Conservation (phyloP, 1,140 invertebrate genomes). For the Drosophila carrolli region DNA sequence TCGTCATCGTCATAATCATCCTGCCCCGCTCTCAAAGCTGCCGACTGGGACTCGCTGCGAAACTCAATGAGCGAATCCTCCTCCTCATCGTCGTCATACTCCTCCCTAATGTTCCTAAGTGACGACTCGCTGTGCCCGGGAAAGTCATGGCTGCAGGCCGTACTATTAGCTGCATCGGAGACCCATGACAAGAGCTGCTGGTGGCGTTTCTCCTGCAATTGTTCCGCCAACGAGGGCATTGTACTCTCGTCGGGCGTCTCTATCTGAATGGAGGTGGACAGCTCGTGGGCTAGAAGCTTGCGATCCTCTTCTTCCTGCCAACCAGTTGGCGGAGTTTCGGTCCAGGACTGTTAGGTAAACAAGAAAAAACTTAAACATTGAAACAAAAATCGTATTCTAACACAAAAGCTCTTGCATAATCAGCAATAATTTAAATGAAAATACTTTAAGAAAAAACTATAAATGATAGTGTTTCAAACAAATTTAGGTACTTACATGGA, state of each 20-base stretch:
- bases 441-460: background rate
- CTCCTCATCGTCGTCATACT: constrained; percentile 63
- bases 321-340: constrained; percentile 93
- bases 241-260: constrained; percentile 79
- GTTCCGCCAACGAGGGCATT: constrained; percentile 58
- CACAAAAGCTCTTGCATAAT: too few relatives aligned
- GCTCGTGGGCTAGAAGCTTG: constrained; percentile 86
- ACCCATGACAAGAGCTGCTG: constrained; percentile 74
- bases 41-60: constrained; percentile 77
- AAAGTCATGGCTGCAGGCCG: constrained; percentile 55
- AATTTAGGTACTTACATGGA: constrained; percentile 83
- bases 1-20: constrained; percentile 24
- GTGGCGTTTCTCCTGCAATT: constrained; percentile 56
- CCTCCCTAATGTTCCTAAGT: constrained; percentile 32
- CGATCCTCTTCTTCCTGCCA: constrained; percentile 94
- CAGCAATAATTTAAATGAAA: constrained; percentile 85
- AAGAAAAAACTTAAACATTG: too few relatives aligned
- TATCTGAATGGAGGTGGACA: constrained; percentile 83
- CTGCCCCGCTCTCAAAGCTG: constrained; percentile 48
- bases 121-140: constrained; percentile 33
- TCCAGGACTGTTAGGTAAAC: constrained; percentile 95
- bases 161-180: constrained; percentile 70
- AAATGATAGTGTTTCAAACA: too few relatives aligned
- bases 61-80: constrained; percentile 79
- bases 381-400: too few relatives aligned